Base-by-base conservation (phyloP, 2,888 invertebrate genomes). In the Drosophila imparisetae region DNA sequence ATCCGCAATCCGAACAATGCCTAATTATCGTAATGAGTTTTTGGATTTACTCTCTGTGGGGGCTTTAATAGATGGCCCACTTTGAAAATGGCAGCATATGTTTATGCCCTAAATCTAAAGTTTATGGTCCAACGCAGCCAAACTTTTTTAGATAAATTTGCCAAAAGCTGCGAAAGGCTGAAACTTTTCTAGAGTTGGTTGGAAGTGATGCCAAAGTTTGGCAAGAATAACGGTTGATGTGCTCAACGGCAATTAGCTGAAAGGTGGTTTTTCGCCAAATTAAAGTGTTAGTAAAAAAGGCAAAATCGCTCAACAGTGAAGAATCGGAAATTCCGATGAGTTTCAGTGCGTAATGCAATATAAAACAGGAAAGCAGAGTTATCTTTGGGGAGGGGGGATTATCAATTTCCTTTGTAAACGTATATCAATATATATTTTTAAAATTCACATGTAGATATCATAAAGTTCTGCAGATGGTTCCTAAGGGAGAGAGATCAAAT, bases 11-110 rank as follows among this genome's bases (percentile, higher is more conserved):
- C 38, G 48, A 38, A 66, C 73, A 59, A 75, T 67, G 77, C 69
- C 87, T 85, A 85, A 89, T 85, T 85, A 85, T 72, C 71, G 85
- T 85, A 85, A 85, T 85, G 85, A 85, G 87, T 82, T 89, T 85
- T 77, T 68, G 66, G 76, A 83, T 83, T 86, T 83, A 66, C 5
- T 59, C 58, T 45, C 48, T 59, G 55, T 38, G 42, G 49, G 36
- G 7, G 40, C 52, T 57, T 57, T 72, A 76, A 76, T 60, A 52
- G 53, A 45, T 54, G 61, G 38, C 42, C 63, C 50, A 75, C 66
- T 79, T 74, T 54, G 27, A 62, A 71, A 75, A 65, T 71, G 55
- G 42, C 48, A 84, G 89, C 87, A 83, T 84, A 89, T 84, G 87
- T 79, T 72, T 59, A 66, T 72, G 86, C 69, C 72, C 55, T 75